These are phyloP conservation scores for Nasonia vitripennis DNA, from an alignment of 1,140 invertebrate genomes.

Conservation along the genomic window DNA sequence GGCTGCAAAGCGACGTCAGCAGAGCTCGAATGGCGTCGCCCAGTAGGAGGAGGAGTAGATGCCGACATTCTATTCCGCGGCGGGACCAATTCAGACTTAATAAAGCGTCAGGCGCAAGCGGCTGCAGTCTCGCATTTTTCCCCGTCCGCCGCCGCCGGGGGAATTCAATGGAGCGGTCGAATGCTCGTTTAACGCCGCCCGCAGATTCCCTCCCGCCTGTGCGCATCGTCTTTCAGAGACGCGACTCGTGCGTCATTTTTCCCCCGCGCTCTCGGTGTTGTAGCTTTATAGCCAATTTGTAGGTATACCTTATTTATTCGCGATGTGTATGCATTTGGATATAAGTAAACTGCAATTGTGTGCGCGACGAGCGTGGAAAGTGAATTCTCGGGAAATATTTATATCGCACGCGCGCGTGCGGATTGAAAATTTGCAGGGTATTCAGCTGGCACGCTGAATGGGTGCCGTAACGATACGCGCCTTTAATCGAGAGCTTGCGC, in stretches of 20 bases:
- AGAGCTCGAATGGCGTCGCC: not conserved
- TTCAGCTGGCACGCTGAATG: not conserved
- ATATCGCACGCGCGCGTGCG: not conserved
- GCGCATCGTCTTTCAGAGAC: not conserved
- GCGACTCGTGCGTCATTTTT: not conserved
- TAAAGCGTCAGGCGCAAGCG: conserved; percentile 71
- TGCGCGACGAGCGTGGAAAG: no score
- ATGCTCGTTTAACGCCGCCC: conserved; percentile 69
- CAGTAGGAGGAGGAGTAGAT: not conserved
- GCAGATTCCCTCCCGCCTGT: conserved; percentile 42
- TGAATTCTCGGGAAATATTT: not conserved
- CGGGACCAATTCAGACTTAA: conserved; percentile 70
- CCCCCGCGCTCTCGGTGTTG: not conserved
- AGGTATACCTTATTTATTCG: not conserved
- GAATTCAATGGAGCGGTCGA: conserved; percentile 69
- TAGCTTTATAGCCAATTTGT: not conserved
- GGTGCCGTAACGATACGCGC: conserved; percentile 11
- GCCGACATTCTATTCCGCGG: conserved; percentile 65
- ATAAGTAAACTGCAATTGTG: no score
- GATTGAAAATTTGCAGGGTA: conserved; percentile 17
- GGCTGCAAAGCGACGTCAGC: not conserved
- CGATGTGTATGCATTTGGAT: not conserved
- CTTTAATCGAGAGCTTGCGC: conserved; percentile 26
- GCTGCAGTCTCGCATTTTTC: conserved; percentile 60
- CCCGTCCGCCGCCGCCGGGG: conserved; percentile 45